phyloP scores from a whole-genome alignment of 2,888 invertebrate species.

The Pammene aurita region DNA sequence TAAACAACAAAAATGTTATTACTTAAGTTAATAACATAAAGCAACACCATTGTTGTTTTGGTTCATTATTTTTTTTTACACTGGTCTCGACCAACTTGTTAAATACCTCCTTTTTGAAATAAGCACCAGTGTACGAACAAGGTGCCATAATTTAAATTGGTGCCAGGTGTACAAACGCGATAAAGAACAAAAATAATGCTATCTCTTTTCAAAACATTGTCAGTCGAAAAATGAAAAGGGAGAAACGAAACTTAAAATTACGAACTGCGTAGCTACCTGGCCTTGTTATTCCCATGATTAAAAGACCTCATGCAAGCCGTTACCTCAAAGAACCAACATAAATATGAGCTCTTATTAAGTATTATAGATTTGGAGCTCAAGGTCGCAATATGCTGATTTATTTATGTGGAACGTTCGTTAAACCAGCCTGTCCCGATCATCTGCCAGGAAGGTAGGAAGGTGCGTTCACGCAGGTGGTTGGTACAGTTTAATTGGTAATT shows the following conservation, averaged over 20 bases:
- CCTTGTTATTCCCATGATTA: no score
- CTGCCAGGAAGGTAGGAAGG: conserved; percentile 56
- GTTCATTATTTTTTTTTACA: conserved; percentile 6
- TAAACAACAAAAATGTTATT: conserved; percentile 6
- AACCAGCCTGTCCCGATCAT: conserved; percentile 46
- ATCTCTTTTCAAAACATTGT: neutral
- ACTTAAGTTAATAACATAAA: no score
- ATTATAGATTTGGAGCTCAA: neutral
- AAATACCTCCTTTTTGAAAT: no score
- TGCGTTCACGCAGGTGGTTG: conserved; percentile 56
- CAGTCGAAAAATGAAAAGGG: neutral
- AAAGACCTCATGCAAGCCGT: no score
- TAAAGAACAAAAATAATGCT: neutral
- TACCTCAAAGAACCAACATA: neutral
- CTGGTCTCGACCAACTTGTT: conserved; percentile 17
- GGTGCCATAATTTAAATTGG: conserved; percentile 2
- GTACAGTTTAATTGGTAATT: conserved; percentile 46
- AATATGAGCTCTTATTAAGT: neutral
- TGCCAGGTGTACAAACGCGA: conserved; percentile 28
- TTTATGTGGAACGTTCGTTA: neutral
- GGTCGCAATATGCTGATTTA: neutral
- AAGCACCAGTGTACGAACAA: conserved; percentile 17
- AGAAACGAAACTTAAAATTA: neutral
- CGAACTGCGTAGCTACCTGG: neutral
- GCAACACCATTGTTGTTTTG: neutral